Conservation (phyloP, 2,797 vertebrate genomes). For the Sternotherus odoratus region DNA sequence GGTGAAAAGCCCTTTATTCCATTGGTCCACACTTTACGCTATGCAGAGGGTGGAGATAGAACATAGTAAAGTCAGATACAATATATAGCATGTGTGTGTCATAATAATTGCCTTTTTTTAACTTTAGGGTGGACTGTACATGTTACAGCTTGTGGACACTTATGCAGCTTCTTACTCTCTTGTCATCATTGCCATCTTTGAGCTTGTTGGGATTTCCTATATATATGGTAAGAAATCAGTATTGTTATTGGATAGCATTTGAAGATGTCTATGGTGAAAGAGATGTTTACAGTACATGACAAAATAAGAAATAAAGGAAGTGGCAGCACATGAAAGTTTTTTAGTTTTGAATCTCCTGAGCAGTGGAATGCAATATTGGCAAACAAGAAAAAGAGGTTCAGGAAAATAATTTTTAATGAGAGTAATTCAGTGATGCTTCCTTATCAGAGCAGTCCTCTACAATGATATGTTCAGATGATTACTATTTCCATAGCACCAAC, state of each 20-base stretch:
- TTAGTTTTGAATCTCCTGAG: background rate
- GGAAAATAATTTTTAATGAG: background rate
- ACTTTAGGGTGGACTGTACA: slow-evolving; percentile 94
- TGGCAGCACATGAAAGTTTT: background rate
- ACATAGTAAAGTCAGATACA: background rate
- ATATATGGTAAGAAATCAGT: slow-evolving; percentile 90
- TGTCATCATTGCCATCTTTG: slow-evolving; percentile 97
- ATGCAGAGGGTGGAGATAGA: no score
- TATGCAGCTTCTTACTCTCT: slow-evolving; percentile 96
- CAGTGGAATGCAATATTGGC: background rate
- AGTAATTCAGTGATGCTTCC: background rate
- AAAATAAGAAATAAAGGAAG: background rate
- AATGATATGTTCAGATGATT: background rate
- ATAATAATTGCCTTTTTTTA: background rate
- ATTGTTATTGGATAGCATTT: background rate
- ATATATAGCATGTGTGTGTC: accelerated
- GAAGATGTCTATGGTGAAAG: background rate
- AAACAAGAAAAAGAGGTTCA: background rate
- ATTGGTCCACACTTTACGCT: background rate
- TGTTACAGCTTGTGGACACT: slow-evolving; percentile 97
- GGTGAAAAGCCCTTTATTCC: background rate
- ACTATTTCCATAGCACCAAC: background rate
- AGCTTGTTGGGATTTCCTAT: slow-evolving; percentile 95
- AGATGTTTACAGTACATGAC: background rate
- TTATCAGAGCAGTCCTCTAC: background rate